A percentile compares a stretch with the other conserved stretches of the same genome.
Evolutionary conservation across 1,140 invertebrate species (phyloP).

Genomic region (Pachypsylla venusta): DNA sequence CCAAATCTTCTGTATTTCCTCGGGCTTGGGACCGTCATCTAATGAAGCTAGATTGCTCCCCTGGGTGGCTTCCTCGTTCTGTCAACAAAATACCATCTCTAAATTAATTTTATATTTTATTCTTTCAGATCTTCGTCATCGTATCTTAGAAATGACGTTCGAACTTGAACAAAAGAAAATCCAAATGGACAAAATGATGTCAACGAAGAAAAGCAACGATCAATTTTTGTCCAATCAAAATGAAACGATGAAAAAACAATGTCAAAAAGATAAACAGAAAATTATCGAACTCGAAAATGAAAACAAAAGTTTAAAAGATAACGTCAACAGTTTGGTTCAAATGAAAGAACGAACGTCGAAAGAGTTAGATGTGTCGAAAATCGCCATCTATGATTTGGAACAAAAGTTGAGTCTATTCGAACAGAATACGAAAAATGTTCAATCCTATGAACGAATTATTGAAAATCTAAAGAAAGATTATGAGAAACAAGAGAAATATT

Average conservation of each 20-base stretch:
- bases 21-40: too few species aligned
- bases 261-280: too few species aligned
- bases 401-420: neutral
- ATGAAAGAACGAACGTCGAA: neutral
- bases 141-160: neutral
- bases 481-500: neutral
- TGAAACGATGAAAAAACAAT: too few species aligned
- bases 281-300: too few species aligned
- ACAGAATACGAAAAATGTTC: neutral
- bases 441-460: neutral
- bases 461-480: neutral
- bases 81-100: neutral
- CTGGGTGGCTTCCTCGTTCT: too few species aligned
- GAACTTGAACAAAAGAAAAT: neutral
- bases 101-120: too few species aligned
- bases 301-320: neutral
- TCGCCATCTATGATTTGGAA: constrained; percentile 2
- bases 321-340: neutral
- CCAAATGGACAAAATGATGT: neutral
- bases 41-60: too few species aligned
- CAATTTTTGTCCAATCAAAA: too few species aligned
- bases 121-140: neutral
- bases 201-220: neutral
- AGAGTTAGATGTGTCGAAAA: neutral
- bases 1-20: too few species aligned